These are phyloP conservation scores for Drosophila rhopaloa DNA, from an alignment of 1,140 invertebrate genomes.

Conservation along the genomic window DNA sequence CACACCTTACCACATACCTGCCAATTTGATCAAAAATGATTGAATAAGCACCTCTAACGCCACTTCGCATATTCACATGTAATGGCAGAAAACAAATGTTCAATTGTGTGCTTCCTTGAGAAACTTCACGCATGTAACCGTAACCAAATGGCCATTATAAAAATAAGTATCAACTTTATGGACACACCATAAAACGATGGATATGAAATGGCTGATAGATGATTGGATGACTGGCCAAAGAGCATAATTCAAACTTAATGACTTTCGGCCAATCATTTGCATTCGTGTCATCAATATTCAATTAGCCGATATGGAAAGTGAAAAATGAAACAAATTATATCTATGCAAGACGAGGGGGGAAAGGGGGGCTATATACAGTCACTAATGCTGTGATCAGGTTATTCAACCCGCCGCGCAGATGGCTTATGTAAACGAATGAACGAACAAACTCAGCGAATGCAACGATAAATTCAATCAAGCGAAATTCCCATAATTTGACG, in stretches of 20 bases:
- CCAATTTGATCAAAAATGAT: conserved; percentile 39
- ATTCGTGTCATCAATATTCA: conserved; percentile 63
- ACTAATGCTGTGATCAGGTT: conserved; percentile 45
- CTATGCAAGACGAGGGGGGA: neutral
- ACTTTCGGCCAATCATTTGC: conserved; percentile 56
- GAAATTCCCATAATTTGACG: conserved; percentile 83
- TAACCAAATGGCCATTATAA: conserved; percentile 45
- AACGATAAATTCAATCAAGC: conserved; percentile 80
- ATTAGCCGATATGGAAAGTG: conserved; percentile 53
- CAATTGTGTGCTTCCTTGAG: conserved; percentile 75
- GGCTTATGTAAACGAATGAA: conserved; percentile 65
- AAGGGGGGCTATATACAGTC: conserved; percentile 11
- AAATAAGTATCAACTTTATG: conserved; percentile 36
- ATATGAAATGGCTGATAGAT: conserved; percentile 18
- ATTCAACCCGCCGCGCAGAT: conserved; percentile 56
- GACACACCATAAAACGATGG: conserved; percentile 18
- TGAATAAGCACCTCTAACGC: conserved; percentile 37
- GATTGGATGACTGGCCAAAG: conserved; percentile 39
- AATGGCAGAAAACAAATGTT: conserved; percentile 16
- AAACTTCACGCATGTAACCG: conserved; percentile 70
- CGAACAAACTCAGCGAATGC: conserved; percentile 38
- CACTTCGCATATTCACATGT: conserved; percentile 34
- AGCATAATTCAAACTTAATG: conserved; percentile 67
- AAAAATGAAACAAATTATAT: conserved; percentile 30
- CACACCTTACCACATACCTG: conserved; percentile 32